Base-by-base conservation (phyloP, 2,113 vertebrate genomes). In the Stictonetta naevosa region DNA sequence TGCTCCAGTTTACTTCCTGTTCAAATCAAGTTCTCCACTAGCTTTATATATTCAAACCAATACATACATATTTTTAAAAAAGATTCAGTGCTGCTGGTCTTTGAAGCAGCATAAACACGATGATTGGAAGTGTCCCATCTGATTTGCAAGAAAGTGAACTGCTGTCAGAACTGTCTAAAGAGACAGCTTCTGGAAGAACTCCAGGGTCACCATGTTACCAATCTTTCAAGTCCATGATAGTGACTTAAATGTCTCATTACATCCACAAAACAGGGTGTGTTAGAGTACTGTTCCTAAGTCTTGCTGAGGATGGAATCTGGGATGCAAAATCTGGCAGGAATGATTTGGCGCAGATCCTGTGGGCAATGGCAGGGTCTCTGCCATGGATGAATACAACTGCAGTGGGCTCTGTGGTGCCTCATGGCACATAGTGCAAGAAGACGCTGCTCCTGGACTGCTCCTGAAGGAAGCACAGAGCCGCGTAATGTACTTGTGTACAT, bases 401-500 rank as follows among this genome's bases (percentile, higher is more conserved):
- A 29, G 11, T 78, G 16, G 2, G 3, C 92, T 78, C 69, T 2
- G 0, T 34, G 60, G 56, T 84, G 40, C 52, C 25, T 80, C 26
- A 5, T 15, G 71, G 20, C 53, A 12, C 20, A 19, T 81, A 36
- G 46, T 82, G 33, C 42, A 68, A 53, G 81, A 75, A 66, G 82
- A 2, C 6, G 2, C 56, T 59, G 28, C 36, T 55, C 5, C 40
- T 66, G 67, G 38, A 50, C 63, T 77, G 29, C 68, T 84, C 52
- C 64, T 34, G 4, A 25, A 14, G 73, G 77, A 58, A 58, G 50
- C 15, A 5, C 1, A 12, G 36, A 36, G 13, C 38, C 8, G 2
- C 2, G 10, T 26, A 64, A n/a, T 1, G 0, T 48, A 50, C 29
- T 25, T 82, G 48, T 0, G 0, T 3, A 6, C 33, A 4, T 34